Conservation (phyloP, 2,888 invertebrate species). For the Polylopha cassiicola region DNA sequence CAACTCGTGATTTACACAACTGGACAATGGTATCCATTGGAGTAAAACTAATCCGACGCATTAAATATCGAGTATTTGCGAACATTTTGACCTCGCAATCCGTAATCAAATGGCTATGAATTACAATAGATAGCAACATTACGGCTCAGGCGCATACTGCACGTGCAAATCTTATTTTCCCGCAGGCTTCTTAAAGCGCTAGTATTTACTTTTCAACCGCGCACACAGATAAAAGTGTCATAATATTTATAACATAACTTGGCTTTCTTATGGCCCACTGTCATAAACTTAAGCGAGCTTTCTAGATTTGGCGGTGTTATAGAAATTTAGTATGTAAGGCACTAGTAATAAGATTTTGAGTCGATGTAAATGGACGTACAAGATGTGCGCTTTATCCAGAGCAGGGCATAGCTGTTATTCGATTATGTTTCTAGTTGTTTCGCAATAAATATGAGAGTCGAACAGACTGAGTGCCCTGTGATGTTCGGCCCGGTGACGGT, state of each 20-base stretch:
- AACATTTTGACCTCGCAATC: slow-evolving; percentile 39
- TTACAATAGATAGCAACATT: slow-evolving; percentile 35
- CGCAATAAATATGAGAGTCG: slow-evolving; percentile 71
- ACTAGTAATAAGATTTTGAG: slow-evolving; percentile 51
- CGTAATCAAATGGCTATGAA: slow-evolving; percentile 47
- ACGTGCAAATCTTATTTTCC: slow-evolving; percentile 47
- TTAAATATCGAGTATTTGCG: slow-evolving; percentile 22
- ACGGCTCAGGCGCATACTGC: slow-evolving; percentile 34
- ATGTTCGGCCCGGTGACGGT: slow-evolving; percentile 67
- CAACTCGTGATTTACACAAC: slow-evolving; percentile 3
- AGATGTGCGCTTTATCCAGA: slow-evolving; percentile 53
- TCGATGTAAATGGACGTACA: slow-evolving; percentile 37
- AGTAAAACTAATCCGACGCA: slow-evolving; percentile 33
- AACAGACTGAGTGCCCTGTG: slow-evolving; percentile 45
- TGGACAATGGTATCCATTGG: slow-evolving; percentile 22
- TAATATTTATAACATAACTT: slow-evolving; percentile 74
- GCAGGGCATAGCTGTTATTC: slow-evolving; percentile 56
- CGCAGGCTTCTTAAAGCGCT: slow-evolving; percentile 40
- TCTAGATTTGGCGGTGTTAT: slow-evolving; percentile 40
- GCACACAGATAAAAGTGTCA: slow-evolving; percentile 72
- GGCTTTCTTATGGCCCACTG: slow-evolving; percentile 68
- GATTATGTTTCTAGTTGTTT: slow-evolving; percentile 74
- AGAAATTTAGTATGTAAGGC: slow-evolving; percentile 45
- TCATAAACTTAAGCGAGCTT: slow-evolving; percentile 65
- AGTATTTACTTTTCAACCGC: slow-evolving; percentile 68